Conservation (phyloP, 2,888 invertebrate genomes). For the Rhingia campestris region DNA sequence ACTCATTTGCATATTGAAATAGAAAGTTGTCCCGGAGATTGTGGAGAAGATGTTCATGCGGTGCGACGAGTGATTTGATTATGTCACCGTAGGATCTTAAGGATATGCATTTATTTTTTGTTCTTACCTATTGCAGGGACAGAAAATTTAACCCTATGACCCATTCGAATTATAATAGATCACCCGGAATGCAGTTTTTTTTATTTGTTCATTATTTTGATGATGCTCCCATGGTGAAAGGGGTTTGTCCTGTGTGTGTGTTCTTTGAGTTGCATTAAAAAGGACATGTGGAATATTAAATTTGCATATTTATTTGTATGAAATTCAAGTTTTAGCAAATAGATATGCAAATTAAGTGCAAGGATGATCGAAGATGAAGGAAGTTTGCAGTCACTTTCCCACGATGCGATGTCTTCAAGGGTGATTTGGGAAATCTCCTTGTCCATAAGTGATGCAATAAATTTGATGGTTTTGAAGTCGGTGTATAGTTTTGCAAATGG, state of each 20-base stretch:
- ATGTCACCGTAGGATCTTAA: slow-evolving; percentile 61
- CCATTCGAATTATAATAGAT: slow-evolving; percentile 56
- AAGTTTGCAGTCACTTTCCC: slow-evolving; percentile 50
- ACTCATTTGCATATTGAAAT: slow-evolving; percentile 69
- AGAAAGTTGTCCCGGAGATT: slow-evolving; percentile 43
- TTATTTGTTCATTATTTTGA: slow-evolving; percentile 18
- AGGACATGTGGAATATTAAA: slow-evolving; percentile 51
- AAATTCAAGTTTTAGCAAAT: slow-evolving; percentile 53
- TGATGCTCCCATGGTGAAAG: slow-evolving; percentile 59
- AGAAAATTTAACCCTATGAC: slow-evolving; percentile 40
- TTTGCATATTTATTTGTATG: slow-evolving; percentile 56
- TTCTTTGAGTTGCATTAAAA: slow-evolving; percentile 8
- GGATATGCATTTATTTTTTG: slow-evolving; percentile 44
- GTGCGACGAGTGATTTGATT: slow-evolving; percentile 62
- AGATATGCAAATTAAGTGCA: slow-evolving; percentile 63
- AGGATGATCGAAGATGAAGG: slow-evolving; percentile 29
- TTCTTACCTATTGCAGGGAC: slow-evolving; percentile 1
- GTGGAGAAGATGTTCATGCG: slow-evolving; percentile 57
- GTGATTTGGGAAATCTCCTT: slow-evolving; percentile 7
- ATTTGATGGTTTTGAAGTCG: slow-evolving; percentile 22
- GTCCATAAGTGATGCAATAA: slow-evolving; percentile 43
- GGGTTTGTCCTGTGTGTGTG: slow-evolving; percentile 25
- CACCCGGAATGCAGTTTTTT: slow-evolving; percentile 67
- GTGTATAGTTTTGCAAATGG: slow-evolving; percentile 48
- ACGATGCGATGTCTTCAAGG: slow-evolving; percentile 52